A percentile compares a stretch with the other conserved stretches of the same genome.
Conservation (phyloP, 2,797 vertebrate genomes). For the Simalia tracyae region DNA sequence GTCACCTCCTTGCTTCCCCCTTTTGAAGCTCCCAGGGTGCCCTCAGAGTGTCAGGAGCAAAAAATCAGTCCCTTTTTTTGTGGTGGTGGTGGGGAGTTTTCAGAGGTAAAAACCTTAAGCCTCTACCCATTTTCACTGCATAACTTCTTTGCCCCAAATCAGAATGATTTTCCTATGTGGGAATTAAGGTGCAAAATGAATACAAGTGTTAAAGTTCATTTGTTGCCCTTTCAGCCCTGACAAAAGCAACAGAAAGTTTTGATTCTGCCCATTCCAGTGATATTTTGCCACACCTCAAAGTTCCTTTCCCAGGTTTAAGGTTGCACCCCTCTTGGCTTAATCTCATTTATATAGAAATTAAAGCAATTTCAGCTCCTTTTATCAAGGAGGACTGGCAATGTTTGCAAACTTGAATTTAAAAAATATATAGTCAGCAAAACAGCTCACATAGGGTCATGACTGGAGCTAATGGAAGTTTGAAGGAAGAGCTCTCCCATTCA, state of each 20-base stretch:
- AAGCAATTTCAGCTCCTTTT: background rate
- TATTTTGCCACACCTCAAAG: background rate
- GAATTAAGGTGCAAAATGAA: background rate
- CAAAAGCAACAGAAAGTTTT: background rate
- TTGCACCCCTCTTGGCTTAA: background rate
- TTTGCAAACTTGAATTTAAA: background rate
- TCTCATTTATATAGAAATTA: background rate
- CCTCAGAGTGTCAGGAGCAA: background rate
- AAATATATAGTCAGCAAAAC: background rate
- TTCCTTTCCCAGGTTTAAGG: background rate
- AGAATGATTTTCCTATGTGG: background rate
- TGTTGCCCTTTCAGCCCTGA: background rate
- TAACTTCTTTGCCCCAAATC: background rate
- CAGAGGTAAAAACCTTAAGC: background rate
- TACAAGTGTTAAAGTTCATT: background rate
- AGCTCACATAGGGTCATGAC: background rate
- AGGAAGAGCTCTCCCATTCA: background rate
- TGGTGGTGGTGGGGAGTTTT: background rate
- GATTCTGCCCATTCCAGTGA: background rate
- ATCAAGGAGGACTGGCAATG: background rate
- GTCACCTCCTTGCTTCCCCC: background rate
- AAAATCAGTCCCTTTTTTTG: background rate
- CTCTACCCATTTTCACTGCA: background rate
- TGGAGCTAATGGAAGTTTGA: background rate
- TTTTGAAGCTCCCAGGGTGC: background rate